A percentile compares a stretch with the other conserved stretches of the same genome.
phyloP scores from a whole-genome alignment of 2,888 invertebrate genomes.

The Hydroisotoma schaefferi region DNA sequence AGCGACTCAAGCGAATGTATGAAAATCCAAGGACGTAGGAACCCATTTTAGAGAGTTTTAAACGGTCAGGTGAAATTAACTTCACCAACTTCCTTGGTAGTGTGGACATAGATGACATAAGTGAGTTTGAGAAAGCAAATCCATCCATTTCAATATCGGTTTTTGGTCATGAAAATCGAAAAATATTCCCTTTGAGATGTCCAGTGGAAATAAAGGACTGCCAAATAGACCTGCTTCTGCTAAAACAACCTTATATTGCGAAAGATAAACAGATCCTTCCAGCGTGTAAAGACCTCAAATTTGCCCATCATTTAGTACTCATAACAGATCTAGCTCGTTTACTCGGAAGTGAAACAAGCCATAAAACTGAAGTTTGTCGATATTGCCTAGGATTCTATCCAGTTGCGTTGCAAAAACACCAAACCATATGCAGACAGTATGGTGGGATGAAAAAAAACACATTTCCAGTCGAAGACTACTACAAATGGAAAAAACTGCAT shows the following conservation, averaged over 20 bases:
- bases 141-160: not conserved
- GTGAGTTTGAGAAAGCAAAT: not conserved
- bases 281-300: not conserved
- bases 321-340: not conserved
- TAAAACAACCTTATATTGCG: not conserved
- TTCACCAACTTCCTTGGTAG: not conserved
- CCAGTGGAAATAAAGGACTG: not conserved
- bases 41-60: not conserved
- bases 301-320: not conserved
- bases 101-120: not conserved
- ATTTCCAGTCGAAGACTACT: not conserved
- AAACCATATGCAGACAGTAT: not conserved
- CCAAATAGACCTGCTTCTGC: not conserved
- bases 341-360: not conserved
- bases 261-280: not conserved
- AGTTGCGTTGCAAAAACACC: not conserved
- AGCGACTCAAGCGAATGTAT: not conserved
- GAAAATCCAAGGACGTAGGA: not conserved
- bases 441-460: not conserved
- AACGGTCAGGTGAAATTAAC: not conserved
- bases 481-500: not conserved
- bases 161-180: not conserved
- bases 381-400: not conserved
- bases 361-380: not conserved
- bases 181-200: not conserved